These are phyloP conservation scores for Adoxophyes honmai DNA, from an alignment of 1,140 invertebrate genomes.

Conservation along the genomic window DNA sequence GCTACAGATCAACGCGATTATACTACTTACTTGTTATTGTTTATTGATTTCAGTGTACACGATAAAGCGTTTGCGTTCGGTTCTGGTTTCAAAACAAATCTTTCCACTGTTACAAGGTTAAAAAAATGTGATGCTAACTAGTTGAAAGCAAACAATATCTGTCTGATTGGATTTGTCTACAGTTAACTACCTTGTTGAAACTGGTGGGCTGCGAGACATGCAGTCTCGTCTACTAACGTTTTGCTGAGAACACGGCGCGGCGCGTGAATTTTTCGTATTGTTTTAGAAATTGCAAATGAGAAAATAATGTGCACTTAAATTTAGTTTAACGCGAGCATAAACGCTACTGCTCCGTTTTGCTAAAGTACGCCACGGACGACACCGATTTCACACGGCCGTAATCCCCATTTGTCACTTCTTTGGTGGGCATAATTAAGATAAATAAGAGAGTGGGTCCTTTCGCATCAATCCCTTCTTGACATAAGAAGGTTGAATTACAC, in stretches of 20 bases:
- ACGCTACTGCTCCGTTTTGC: constrained; percentile 28
- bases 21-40: too few relatives aligned
- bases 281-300: constrained; percentile 31
- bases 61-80: too few relatives aligned
- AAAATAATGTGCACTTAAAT: constrained; percentile 45
- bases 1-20: too few relatives aligned
- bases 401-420: constrained; percentile 61
- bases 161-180: background rate
- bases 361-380: constrained; percentile 34
- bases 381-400: constrained; percentile 43
- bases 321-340: constrained; percentile 25
- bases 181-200: too few relatives aligned
- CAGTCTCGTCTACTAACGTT: background rate
- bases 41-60: too few relatives aligned
- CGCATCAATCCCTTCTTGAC: constrained; percentile 36
- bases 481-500: constrained; percentile 37
- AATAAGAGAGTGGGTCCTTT: constrained; percentile 68
- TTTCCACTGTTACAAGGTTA: too few relatives aligned
- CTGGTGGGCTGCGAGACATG: background rate
- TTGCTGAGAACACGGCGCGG: background rate
- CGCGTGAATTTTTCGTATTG: background rate
- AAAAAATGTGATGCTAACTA: too few relatives aligned
- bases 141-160: background rate
- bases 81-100: too few relatives aligned
- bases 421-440: constrained; percentile 64